Base-by-base conservation (phyloP, 2,888 invertebrate genomes). In the Phengaris alcon region DNA sequence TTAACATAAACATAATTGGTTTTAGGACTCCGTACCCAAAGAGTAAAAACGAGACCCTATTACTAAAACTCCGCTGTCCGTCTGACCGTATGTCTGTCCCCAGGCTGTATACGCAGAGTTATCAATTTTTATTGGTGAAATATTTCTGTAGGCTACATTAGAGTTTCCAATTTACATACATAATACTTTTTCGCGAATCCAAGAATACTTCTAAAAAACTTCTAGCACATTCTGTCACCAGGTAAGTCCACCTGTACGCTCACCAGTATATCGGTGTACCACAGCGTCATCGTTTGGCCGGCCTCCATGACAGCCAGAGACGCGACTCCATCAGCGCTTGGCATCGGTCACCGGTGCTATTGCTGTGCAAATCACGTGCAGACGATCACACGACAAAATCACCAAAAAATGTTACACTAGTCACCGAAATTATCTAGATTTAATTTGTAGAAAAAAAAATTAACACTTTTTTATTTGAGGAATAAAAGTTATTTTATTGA, bases 191-290 rank as follows among this genome's bases (percentile, higher is more conserved):
- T 9, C 9, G 12, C 2, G 35, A 8, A 35, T 64, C 2, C 5
- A 35, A 35, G 35, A 4, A 1, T 35, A 35, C 35, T 35, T 35
- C 35, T 35, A 6, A 64, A 64, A 35, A 3, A 12, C 64, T n/a
- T 48, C 22, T 51, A 51, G 69, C 15, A 69, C 64, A 64, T 64
- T 64, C 59, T 35, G 35, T 64, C 13, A 55, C 12, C 35, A 13
- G 52, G 52, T 12, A 4, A 52, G 52, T 35, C 64, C 12, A 35
- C 44, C 15, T 15, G 59, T 22, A 13, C 12, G 85, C 92, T 93
- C 86, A 93, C 93, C 93, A 92, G 84, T 88, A 93, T 86, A 84
- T 93, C 90, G 80, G 92, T 92, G 87, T 93, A 93, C 93, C 93
- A 93, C 81, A 93, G 90, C 86, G 93, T 93, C 93, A 93, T 93